Base-by-base conservation (phyloP, 2,113 vertebrate genomes). In the Pluvialis apricaria region DNA sequence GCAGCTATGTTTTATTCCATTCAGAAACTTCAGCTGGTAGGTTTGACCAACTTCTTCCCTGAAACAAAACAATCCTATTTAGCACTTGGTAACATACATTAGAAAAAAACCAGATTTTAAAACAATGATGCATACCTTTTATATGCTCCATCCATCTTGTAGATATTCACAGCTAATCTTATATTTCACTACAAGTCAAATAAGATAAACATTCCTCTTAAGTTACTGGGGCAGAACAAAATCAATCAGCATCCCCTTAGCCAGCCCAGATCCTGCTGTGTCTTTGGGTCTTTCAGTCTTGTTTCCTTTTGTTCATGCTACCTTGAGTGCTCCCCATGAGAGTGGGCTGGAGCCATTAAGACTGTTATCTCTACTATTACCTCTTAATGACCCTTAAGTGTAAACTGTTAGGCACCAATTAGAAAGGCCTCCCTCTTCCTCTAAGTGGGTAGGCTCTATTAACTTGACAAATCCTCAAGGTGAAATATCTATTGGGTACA, bases 331-430 rank as follows among this genome's bases (percentile, higher is more conserved):
- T 93, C 83, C 94, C 95, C 92, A 61, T 60, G 95, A 96, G 95
- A 94, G 71, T 58, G 82, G 66, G 71, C 82, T 95, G 85, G 85
- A 91, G 92, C 79, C 93, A 95, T 96, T 95, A 97, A 96, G 96
- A 73, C 90, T 95, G 82, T 97, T 97, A 92, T 97, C 93, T 94
- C 58, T 73, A 66, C 75, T 45, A 81, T 93, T 97, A 36, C 3
- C 22, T 96, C 94, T 92, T 97, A 97, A 97, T 94, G 94, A 96
- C 88, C 64, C 92, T 92, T 95, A 96, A 96, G 88, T 87, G 88
- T 94, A 92, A 96, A 81, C 52, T 91, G 90, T 96, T 96, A 96
- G 95, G 81, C 86, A 96, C 86, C 92, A 96, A 96, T 97, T 97
- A 96, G 92, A 88, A 96, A 81, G 86, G 73, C 88, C 88, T 96